phyloP scores from a whole-genome alignment of 2,113 vertebrate species.

The Dipodomys stephensi region DNA sequence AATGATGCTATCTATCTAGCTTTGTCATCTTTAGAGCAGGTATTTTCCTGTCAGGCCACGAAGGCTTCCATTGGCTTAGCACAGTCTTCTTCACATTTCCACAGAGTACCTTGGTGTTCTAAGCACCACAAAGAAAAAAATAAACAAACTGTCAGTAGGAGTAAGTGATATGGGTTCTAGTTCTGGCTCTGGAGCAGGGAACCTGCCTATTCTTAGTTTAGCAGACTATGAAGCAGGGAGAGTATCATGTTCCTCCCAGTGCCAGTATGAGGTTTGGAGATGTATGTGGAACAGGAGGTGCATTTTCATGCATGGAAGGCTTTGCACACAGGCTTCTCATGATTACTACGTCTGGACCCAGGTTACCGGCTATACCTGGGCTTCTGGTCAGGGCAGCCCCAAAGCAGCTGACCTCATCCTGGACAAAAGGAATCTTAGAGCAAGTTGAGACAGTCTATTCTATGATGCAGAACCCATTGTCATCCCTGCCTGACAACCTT shows the following conservation, averaged over 20 bases:
- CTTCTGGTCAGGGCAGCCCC: background rate
- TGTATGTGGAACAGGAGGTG: accelerated
- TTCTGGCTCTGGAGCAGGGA: background rate
- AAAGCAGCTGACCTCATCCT: background rate
- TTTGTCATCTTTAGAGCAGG: background rate
- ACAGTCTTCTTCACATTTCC: background rate
- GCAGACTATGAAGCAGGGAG: background rate
- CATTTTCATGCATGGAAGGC: background rate
- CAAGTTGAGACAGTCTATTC: background rate
- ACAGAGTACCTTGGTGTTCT: background rate
- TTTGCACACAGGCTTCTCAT: no score
- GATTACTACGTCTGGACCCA: background rate
- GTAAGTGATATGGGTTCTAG: background rate
- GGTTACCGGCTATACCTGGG: background rate
- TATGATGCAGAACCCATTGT: background rate
- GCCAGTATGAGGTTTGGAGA: background rate
- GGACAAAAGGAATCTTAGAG: background rate
- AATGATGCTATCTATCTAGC: background rate
- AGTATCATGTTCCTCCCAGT: background rate
- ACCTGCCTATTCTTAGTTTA: background rate
- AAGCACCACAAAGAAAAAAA: background rate
- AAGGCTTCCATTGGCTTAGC: background rate
- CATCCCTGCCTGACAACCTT: background rate
- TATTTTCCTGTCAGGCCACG: background rate
- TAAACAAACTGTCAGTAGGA: background rate